Evolutionary conservation across 1,140 invertebrate genomes (phyloP), one percentile per base, ranked within the genome.

Genomic region (Eciton burchellii): DNA sequence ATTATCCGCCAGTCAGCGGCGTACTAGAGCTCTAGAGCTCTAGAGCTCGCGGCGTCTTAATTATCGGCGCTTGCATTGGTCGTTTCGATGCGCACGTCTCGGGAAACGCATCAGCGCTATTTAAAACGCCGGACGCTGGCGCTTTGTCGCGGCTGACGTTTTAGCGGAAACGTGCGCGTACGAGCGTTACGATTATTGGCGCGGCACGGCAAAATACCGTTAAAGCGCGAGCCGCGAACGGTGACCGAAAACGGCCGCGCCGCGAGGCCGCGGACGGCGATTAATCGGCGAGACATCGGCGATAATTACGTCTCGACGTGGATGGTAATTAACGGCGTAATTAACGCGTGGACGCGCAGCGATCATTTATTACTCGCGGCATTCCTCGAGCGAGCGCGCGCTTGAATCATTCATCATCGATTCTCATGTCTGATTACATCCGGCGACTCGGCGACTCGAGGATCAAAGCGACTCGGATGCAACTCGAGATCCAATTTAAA

Each of bases 1-100:
- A 63, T 76, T 76, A n/a, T n/a, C n/a, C n/a, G n/a, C 59, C 43
- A 65, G 43, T 83, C 74, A 79, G n/a, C n/a, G n/a, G n/a, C 82
- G 82, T 16, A 62, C 62, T 49, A 35, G n/a, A n/a, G n/a, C n/a
- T n/a, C n/a, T n/a, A n/a, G n/a, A n/a, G n/a, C n/a, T n/a, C 16
- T 54, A 26, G 47, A n/a, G 60, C 24, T 54, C 29, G 21, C 47
- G 41, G 47, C 73, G 73, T 66, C 52, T 77, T 66, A 66, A 77
- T 77, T 77, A 77, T 66, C 47, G 73, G 73, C 73, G 73, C 72
- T 73, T 73, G 54, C 71, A 60, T 74, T 74, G 26, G 72, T 63
- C 62, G 45, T 43, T 41, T 77, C 14, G 29, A 54, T 14, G 11
- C 16, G 62, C 11, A 21, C 62, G 12, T 47, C 14, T n/a, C n/a